phyloP scores from a whole-genome alignment of 2,113 vertebrate genomes.

The Rhadina sibilatrix region DNA sequence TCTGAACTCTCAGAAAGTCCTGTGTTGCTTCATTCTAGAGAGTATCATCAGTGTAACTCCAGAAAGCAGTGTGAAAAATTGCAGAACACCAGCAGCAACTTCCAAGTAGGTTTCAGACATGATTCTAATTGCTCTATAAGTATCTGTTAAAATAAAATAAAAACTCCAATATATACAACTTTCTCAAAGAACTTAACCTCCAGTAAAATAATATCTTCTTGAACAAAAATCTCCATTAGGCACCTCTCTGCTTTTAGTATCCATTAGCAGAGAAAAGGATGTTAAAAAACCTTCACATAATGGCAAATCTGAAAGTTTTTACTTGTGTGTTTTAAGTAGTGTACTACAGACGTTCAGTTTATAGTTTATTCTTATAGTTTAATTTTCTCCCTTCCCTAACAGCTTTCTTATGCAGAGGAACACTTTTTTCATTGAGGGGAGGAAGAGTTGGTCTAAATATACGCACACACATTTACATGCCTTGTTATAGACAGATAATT shows the following conservation, averaged over 20 bases:
- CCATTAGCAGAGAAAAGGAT: not conserved
- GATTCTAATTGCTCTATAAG: not conserved
- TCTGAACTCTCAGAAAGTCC: not conserved
- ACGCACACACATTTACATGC: accelerated
- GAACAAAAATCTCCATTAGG: not conserved
- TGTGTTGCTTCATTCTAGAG: not conserved
- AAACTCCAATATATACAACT: not conserved
- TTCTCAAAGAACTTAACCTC: not conserved
- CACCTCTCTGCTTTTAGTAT: not conserved
- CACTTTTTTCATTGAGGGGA: not conserved
- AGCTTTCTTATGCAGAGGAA: not conserved
- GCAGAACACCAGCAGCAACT: not conserved
- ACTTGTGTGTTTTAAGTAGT: not conserved
- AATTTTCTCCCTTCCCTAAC: not conserved
- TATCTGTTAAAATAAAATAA: not conserved
- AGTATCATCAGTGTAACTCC: not conserved
- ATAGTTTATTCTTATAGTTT: not conserved
- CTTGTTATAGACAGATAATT: not conserved
- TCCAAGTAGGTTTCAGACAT: not conserved
- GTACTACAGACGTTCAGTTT: not conserved
- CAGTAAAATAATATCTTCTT: not conserved
- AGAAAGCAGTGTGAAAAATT: not conserved
- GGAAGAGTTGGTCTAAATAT: not conserved
- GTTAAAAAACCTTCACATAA: not conserved
- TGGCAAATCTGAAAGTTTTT: not conserved